Evolutionary conservation across 1,140 invertebrate genomes (phyloP).

Genomic region (Bombus waltoni): DNA sequence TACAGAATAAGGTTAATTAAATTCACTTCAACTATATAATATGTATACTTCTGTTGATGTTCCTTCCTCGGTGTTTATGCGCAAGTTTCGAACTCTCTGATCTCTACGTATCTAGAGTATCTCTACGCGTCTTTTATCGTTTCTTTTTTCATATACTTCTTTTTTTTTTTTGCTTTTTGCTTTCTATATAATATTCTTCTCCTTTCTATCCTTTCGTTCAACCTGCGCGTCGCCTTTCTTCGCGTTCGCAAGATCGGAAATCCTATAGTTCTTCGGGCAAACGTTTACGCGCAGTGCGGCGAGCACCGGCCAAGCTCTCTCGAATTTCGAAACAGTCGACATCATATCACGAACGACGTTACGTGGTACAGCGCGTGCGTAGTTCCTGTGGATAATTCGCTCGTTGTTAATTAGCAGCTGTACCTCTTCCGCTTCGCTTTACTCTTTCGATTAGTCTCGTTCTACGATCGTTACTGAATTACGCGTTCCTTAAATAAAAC

Average conservation of each 20-base stretch:
- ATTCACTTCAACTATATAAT: constrained; percentile 68
- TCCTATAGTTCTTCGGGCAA: neutral
- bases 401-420: neutral
- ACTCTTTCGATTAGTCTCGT: neutral
- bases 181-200: constrained; percentile 6
- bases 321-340: neutral
- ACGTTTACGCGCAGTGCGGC: neutral
- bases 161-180: neutral
- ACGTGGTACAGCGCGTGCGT: neutral
- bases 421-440: neutral
- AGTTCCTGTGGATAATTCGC: neutral
- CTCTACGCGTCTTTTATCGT: constrained; percentile 59
- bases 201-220: neutral
- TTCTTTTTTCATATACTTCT: constrained; percentile 28
- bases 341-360: neutral
- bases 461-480: neutral
- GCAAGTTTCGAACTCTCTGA: constrained; percentile 57
- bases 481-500: neutral
- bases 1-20: constrained; percentile 77
- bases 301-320: constrained; percentile 1
- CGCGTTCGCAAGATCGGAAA: neutral
- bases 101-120: constrained; percentile 63
- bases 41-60: constrained; percentile 42
- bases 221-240: neutral
- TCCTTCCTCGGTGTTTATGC: constrained; percentile 1